These are phyloP conservation scores for Cotesia chilonis DNA, from an alignment of 1,140 invertebrate species.

Conservation along the genomic window DNA sequence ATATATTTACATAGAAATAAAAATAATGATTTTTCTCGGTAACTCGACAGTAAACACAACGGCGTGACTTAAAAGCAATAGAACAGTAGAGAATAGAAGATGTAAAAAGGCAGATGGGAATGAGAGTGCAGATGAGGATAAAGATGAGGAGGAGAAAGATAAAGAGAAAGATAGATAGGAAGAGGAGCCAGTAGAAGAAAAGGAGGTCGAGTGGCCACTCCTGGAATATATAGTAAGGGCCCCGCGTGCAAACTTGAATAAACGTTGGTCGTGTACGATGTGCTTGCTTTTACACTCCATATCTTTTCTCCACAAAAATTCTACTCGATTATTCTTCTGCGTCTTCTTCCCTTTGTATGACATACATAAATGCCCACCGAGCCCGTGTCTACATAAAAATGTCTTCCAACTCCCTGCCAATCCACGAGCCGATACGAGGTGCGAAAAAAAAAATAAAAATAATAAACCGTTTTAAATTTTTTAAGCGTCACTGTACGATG, in stretches of 20 bases:
- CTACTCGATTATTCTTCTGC: constrained; percentile 32
- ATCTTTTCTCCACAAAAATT: constrained; percentile 30
- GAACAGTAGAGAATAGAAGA: neutral
- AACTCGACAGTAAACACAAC: neutral
- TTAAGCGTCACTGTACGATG: neutral
- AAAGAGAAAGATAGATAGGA: constrained; percentile 20
- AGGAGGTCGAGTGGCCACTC: constrained; percentile 42
- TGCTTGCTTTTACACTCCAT: constrained; percentile 21
- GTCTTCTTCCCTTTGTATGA: no score
- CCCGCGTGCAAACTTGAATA: constrained; percentile 34
- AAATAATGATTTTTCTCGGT: no score
- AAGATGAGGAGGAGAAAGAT: neutral
- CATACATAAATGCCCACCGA: no score
- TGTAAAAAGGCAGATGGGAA: neutral
- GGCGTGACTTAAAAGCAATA: neutral
- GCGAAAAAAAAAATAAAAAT: constrained; percentile 9
- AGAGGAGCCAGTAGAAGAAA: constrained; percentile 26
- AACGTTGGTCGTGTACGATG: constrained; percentile 25
- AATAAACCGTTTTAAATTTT: neutral
- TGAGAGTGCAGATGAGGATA: neutral
- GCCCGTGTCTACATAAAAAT: no score
- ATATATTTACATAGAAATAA: no score
- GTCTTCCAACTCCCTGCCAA: constrained; percentile 20
- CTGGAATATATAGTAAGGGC: constrained; percentile 25
- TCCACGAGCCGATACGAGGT: constrained; percentile 23